Evolutionary conservation across 2,113 vertebrate genomes (phyloP), one percentile per base, ranked within the genome.

Genomic region (Hypocryptadius cinnamomeus): DNA sequence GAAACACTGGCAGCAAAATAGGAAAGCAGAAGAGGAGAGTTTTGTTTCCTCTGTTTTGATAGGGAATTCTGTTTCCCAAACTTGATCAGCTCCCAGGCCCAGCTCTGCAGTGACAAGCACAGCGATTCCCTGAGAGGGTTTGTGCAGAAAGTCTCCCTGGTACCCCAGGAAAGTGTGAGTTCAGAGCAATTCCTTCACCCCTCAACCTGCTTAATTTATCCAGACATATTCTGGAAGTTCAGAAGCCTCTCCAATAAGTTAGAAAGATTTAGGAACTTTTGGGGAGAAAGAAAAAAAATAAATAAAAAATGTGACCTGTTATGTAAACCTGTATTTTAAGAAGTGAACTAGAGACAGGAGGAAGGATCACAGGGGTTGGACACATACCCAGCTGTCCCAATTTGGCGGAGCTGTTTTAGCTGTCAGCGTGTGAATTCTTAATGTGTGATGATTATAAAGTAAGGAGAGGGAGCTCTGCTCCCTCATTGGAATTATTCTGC

Each of bases 281-380:
- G 25, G 40, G 33, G 25, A 31, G 20, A 8, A 9, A 15, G 8
- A 13, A 56, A 11, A 19, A n/a, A 10, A 61, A 47, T 7, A 24
- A 54, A 70, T 5, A 28, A 69, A 39, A 27, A 33, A 78, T 72
- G 57, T 85, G 92, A 95, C 89, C 94, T 47, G 87, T 95, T 95
- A 95, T 1, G 0, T 94, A 95, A 96, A 94, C 81, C 87, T 92
- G 96, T 91, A 91, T 94, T 96, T 95, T 95, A 95, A 78, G 94
- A 93, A 85, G 90, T 85, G 94, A 91, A 87, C 90, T 82, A 85
- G 81, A 95, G 89, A 91, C 87, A 89, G 93, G 93, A 95, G 94
- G 94, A 91, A 95, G 92, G 94, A 89, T 95, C 93, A 82, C 94
- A 89, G 90, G 94, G 94, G 94, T 91, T 95, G 93, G 96, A 96